Base-by-base conservation (phyloP, 2,113 vertebrate species). In the Steatornis caripensis region DNA sequence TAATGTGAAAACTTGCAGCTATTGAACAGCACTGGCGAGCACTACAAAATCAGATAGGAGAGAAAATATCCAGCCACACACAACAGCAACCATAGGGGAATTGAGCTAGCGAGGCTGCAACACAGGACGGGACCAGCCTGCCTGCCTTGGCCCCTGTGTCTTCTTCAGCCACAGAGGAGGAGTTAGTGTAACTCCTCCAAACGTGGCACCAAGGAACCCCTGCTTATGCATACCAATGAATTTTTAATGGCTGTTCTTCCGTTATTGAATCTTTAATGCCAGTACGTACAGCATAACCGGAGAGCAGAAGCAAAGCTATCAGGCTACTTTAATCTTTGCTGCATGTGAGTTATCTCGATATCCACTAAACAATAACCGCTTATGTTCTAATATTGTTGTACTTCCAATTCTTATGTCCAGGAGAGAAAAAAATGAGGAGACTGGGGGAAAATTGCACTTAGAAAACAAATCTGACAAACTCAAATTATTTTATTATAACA, bases 401-500 rank as follows among this genome's bases (percentile, higher is more conserved):
- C 70, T 93, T 91, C 69, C 69, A 48, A 54, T 45, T 86, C 75
- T 58, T 64, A 4, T 34, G 36, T 84, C 72, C n/a, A 58, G 69
- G 78, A 70, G 19, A 89, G 61, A 86, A 82, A 86, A 74, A 85
- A 92, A 87, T 26, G 18, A 94, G 46, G 30, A 46, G 66, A 90
- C 29, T 60, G 10, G 11, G 29, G 21, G 76, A 65, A 32, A 82
- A 95, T 12, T 60, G 39, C 34, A 84, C 79, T 91, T 93, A 87
- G 14, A 74, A 58, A 87, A 74, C 27, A 95, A 94, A 95, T 46
- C 32, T 94, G 34, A 45, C 45, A 46, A 76, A 69, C 34, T 87
- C 89, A 91, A 91, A 82, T 90, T 96, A 54, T 92, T 95, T 87
- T 62, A 51, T 62, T 95, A 61, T 55, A 92, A 76, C 66, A 69